A percentile compares a stretch with the other conserved stretches of the same genome.
Evolutionary conservation across 2,888 invertebrate species (phyloP).

Genomic region (Stenodema calcarata): DNA sequence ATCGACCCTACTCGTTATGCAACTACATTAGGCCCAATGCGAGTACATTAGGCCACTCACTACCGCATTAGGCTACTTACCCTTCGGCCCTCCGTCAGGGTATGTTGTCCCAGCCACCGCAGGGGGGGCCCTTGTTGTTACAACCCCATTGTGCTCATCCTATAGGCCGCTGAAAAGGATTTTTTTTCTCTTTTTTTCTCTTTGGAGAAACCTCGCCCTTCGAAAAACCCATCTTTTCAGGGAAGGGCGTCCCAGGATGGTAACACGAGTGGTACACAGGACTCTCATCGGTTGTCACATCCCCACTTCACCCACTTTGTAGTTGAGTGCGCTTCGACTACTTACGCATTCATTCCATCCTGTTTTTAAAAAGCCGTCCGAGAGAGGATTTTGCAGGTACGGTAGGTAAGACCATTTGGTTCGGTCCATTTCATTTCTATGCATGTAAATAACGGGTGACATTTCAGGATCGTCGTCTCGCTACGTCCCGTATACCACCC

Average conservation of each 20-base stretch:
- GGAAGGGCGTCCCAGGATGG: background rate
- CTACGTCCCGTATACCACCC: background rate
- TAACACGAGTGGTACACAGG: background rate
- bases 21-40: background rate
- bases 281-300: background rate
- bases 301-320: background rate
- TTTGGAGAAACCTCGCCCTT: background rate
- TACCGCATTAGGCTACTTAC: background rate
- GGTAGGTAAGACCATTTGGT: background rate
- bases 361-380: background rate
- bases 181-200: background rate
- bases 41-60: background rate
- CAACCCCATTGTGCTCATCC: background rate
- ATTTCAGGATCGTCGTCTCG: background rate
- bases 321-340: background rate
- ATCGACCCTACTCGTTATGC: background rate
- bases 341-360: background rate
- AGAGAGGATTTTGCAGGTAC: background rate
- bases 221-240: background rate
- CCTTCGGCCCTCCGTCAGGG: background rate
- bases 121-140: background rate
- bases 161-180: background rate
- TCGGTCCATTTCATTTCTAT: background rate
- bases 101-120: background rate
- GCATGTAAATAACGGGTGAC: background rate